Conservation (phyloP, 2,797 vertebrate species). For the Clarias laeviceps region DNA sequence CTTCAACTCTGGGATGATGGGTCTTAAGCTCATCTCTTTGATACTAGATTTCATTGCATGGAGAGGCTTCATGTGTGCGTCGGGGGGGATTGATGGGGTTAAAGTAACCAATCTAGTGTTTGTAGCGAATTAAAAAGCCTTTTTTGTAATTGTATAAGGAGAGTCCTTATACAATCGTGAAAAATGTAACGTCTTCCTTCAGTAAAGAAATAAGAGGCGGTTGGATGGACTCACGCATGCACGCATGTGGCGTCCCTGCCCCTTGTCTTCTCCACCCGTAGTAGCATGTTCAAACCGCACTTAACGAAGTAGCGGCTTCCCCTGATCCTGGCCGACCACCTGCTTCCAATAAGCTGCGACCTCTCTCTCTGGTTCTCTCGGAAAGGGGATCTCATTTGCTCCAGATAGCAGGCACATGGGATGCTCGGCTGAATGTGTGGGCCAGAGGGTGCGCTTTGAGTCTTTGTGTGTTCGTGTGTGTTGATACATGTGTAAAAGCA, state of each 20-base stretch:
- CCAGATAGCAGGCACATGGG: slow-evolving; percentile 40
- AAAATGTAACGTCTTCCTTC: slow-evolving; percentile 8
- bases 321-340: slow-evolving; percentile 74
- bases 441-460: slow-evolving; percentile 33
- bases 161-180: not conserved
- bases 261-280: slow-evolving; percentile 67
- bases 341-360: slow-evolving; percentile 76
- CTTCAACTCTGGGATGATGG: slow-evolving; percentile 69
- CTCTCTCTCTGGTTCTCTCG: slow-evolving; percentile 69
- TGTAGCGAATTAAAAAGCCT: slow-evolving; percentile 9
- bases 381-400: slow-evolving; percentile 66
- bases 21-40: slow-evolving; percentile 71
- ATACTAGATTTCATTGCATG: slow-evolving; percentile 73
- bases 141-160: slow-evolving; percentile 33
- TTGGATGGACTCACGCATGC: slow-evolving; percentile 44
- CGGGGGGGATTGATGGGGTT: no score
- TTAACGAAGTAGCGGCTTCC: slow-evolving; percentile 77
- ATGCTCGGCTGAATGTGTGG: slow-evolving; percentile 33
- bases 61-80: slow-evolving; percentile 47
- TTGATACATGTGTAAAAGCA: slow-evolving; percentile 19
- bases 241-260: slow-evolving; percentile 36
- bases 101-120: slow-evolving; percentile 6
- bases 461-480: slow-evolving; percentile 14
- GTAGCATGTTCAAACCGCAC: slow-evolving; percentile 75
- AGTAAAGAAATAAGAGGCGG: slow-evolving; percentile 16